Percentiles rank a stretch among this genome's conserved stretches.
Evolutionary conservation across 2,113 vertebrate genomes (phyloP).

Genomic region (Epinephelus cyanopodus): DNA sequence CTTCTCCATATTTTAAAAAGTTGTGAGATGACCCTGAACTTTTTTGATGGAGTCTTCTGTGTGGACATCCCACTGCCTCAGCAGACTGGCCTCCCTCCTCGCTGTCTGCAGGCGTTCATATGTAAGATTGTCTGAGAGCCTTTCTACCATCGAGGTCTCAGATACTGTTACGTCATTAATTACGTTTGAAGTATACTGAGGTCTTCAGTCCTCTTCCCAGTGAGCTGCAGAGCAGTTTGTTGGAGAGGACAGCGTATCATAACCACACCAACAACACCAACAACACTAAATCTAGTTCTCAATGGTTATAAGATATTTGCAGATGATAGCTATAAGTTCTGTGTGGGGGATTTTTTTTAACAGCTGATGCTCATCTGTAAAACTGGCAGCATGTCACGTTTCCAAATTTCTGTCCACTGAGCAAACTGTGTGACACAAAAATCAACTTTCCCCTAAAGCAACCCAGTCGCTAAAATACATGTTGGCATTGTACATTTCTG

Average conservation of each 20-base stretch:
- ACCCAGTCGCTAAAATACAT: too few relatives aligned
- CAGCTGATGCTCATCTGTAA: constrained; percentile 10
- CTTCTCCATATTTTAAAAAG: too few relatives aligned
- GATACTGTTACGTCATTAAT: background rate
- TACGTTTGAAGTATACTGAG: constrained; percentile 39
- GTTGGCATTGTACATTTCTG: too few relatives aligned
- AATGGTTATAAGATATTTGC: background rate
- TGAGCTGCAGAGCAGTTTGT: background rate
- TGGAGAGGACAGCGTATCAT: background rate
- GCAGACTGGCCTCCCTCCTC: background rate
- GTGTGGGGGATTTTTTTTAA: background rate
- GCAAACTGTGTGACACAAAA: background rate
- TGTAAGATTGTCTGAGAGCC: background rate
- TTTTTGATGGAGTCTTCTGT: too few relatives aligned
- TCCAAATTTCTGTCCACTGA: background rate
- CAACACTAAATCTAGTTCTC: background rate
- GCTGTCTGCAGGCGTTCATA: background rate
- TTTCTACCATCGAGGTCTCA: background rate
- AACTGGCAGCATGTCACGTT: background rate
- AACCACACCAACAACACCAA: background rate
- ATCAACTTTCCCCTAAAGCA: background rate
- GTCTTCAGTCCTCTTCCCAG: background rate
- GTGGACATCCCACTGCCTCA: too few relatives aligned
- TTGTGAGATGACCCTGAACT: too few relatives aligned
- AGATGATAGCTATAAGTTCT: background rate